Percentiles rank a stretch among this genome's conserved stretches.
Evolutionary conservation across 1,140 invertebrate species (phyloP).

Genomic region (Ceratina japonica): DNA sequence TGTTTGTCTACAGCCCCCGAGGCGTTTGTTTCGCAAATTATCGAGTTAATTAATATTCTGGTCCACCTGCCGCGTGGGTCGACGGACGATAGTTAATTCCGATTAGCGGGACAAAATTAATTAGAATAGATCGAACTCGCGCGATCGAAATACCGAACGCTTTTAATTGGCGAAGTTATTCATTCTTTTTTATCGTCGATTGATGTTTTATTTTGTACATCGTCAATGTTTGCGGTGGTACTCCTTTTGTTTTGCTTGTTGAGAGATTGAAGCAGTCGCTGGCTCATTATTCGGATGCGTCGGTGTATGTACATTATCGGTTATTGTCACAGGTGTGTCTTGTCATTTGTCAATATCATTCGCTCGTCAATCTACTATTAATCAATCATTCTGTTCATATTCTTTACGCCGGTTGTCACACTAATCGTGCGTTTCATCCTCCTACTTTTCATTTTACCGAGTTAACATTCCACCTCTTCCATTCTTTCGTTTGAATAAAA

Average conservation of each 20-base stretch:
- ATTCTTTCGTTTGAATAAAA: no score
- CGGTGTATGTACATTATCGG: not conserved
- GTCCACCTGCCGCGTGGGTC: not conserved
- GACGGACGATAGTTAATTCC: no score
- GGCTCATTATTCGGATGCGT: not conserved
- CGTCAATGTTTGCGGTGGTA: no score
- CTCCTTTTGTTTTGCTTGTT: no score
- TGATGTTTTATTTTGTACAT: no score
- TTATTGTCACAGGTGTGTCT: conserved; percentile 3
- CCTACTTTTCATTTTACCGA: not conserved
- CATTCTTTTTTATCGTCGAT: not conserved
- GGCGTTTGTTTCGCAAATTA: not conserved
- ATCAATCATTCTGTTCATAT: not conserved
- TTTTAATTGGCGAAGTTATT: not conserved
- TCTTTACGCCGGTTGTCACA: no score
- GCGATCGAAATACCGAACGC: not conserved
- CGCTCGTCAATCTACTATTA: conserved; percentile 4
- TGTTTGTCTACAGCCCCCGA: not conserved
- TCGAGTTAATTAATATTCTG: conserved; percentile 18
- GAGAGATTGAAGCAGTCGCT: not conserved
- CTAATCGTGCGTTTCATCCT: no score
- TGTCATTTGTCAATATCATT: not conserved
- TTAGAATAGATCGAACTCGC: no score
- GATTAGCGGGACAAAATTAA: no score
- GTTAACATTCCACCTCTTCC: no score